Conservation (phyloP, 2,888 invertebrate species). For the Griposia aprilina region DNA sequence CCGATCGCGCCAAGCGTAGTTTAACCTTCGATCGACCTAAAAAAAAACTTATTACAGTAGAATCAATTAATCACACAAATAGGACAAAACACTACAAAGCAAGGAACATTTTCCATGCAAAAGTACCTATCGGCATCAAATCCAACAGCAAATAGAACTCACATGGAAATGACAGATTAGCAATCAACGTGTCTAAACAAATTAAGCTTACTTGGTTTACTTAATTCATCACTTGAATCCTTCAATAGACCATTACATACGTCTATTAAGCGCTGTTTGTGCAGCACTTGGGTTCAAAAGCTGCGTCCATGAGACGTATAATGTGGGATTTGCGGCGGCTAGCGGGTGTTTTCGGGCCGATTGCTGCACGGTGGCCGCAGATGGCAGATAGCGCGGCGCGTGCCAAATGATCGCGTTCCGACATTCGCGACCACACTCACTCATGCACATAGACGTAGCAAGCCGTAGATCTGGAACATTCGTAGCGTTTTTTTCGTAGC, state of each 20-base stretch:
- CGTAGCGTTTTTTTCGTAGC: conserved; percentile 7
- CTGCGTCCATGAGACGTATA: conserved; percentile 70
- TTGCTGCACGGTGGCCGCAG: conserved; percentile 70
- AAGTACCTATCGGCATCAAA: not conserved
- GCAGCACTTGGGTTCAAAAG: conserved; percentile 59
- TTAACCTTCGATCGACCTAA: no score
- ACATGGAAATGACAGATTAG: conserved; percentile 16
- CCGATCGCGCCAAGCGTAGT: not conserved
- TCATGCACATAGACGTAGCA: conserved; percentile 51
- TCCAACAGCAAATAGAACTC: conserved; percentile 28
- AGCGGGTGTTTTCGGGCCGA: conserved; percentile 66
- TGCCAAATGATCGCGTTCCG: conserved; percentile 79
- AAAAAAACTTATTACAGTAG: not conserved
- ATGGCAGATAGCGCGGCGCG: conserved; percentile 77
- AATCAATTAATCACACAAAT: not conserved
- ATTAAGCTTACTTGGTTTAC: conserved; percentile 22
- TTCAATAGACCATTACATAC: conserved; percentile 40
- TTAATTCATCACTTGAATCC: conserved; percentile 39
- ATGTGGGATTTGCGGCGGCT: conserved; percentile 70
- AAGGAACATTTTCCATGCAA: not conserved
- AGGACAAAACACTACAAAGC: not conserved
- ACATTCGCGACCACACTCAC: conserved; percentile 76
- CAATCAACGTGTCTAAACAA: conserved; percentile 12
- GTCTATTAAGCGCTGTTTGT: conserved; percentile 56
- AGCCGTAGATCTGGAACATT: conserved; percentile 39